Conservation (phyloP, 2,888 invertebrate species). For the Andricus curvator region DNA sequence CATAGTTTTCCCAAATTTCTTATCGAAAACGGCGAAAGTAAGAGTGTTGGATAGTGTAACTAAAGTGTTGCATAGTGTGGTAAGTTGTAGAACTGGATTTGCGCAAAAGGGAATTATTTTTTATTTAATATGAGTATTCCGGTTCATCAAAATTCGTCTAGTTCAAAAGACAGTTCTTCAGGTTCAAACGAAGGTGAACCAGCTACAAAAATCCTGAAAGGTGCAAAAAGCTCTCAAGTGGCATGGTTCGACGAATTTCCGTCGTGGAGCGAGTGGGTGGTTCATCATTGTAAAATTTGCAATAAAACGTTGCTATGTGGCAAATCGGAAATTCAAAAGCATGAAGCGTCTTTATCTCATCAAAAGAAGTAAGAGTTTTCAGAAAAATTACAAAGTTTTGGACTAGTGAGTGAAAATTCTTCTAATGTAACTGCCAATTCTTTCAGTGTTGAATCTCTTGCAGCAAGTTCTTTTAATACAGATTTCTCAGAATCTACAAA, state of each 20-base stretch:
- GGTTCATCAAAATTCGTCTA: too few relatives aligned
- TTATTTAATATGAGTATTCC: too few relatives aligned
- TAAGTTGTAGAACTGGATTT: too few relatives aligned
- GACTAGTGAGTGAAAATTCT: too few relatives aligned
- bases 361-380: neutral
- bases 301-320: constrained; percentile 3
- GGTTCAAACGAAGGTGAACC: too few relatives aligned
- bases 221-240: too few relatives aligned
- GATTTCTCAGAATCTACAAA: neutral
- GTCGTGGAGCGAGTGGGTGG: constrained; percentile 13
- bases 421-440: neutral
- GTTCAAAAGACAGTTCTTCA: too few relatives aligned
- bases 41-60: too few relatives aligned
- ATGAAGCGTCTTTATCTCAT: neutral
- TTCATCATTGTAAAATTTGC: constrained; percentile 1
- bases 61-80: too few relatives aligned
- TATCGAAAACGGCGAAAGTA: too few relatives aligned
- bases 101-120: too few relatives aligned
- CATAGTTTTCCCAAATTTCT: too few relatives aligned
- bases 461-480: neutral
- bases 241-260: constrained; percentile 22
- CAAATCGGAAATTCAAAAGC: neutral
- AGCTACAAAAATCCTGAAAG: neutral
- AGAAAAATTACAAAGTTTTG: neutral
- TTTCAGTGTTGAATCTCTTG: neutral